Base-by-base conservation (phyloP, 35 echinoderm and acorn worm genomes). In the Stichopus chloronotus region DNA sequence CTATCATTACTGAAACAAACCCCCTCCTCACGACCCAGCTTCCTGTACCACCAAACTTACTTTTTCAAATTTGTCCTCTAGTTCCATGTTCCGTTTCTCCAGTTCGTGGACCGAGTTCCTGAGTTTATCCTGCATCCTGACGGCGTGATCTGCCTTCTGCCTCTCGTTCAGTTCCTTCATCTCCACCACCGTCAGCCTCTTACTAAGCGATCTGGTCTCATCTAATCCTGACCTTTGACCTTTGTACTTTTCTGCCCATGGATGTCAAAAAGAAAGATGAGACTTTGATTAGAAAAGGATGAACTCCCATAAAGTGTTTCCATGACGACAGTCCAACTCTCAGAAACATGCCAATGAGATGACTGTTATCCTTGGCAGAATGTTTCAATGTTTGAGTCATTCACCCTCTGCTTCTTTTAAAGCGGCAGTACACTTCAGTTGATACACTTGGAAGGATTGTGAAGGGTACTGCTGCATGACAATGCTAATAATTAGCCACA, bases 121-220 rank as follows among this genome's bases (percentile, higher is more conserved):
- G 43, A 96, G 87, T 78, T 96, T 91, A 20, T 94, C 94, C 68
- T 96, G 95, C 95, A 99, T 99, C 88, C 97, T 88, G 19, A 95
- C 91, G 53, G 97, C 97, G 76, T 99, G 97, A 56, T 99, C 97
- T 6, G 97, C 97, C 59, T 94, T 90, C 93, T 99, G 97, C 52
- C 97, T 90, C 86, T 99, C 97, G 22, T 99, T 99, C 5, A 99
- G 90, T 86, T 99, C 97, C 87, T 99, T 99, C 97, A 99, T 99
- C 92, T 99, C 97, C 25, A 99, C 92, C 57, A 94, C 94, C 7
- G 97, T 99, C 84, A 99, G 82, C 24, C 95, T 87, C 79, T 99
- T 99, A 59, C 95, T 92, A 72, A 99, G 71, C 53, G 97, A 99
- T 14, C 93, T 90, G 58, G 91, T 91, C 19, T 95, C 96, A 76